Base-by-base conservation (phyloP, 2,888 invertebrate species). In the Agonopterix alstromeriana region DNA sequence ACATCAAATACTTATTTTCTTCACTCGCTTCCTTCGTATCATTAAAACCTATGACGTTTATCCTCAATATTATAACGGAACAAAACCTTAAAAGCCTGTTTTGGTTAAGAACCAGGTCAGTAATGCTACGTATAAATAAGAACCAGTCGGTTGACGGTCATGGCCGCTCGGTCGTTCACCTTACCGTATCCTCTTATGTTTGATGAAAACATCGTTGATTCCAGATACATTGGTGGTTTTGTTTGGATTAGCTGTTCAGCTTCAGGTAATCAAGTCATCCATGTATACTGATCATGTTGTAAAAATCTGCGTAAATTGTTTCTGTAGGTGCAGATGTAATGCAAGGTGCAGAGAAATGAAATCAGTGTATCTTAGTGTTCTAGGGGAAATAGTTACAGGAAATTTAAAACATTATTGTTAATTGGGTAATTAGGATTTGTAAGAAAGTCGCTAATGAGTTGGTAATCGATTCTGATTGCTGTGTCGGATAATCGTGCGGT, bases 91-190 rank as follows among this genome's bases (percentile, higher is more conserved):
- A 63, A 67, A 68, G 61, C 64, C 61, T 59, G 61, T 65, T 64
- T 52, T 47, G 54, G 55, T 56, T 36, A 35, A 70, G 27, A 27
- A 60, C 58, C 66, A 58, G 78, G 81, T 77, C 75, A 79, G 63
- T 63, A 60, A 64, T 67, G 65, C 63, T 48, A 54, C 50, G 48
- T 46, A 38, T 53, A 52, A 52, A 52, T 48, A 50, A 50, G 36
- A 36, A 57, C 61, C 51, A 57, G 62, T 57, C 57, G 41, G 49
- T 46, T 58, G 58, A 65, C 58, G 72, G 74, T 75, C 74, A 70
- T 63, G 78, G 80, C 61, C 80, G 77, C 49, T 59, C 59, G 75
- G 58, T 52, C 63, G 51, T 58, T 65, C 61, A 67, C 51, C 65
- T 58, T 36, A 42, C 8, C 35, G 8, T 10, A 36, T 36, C 38